Evolutionary conservation across 2,888 invertebrate genomes (phyloP), one percentile per base, ranked within the genome.

Genomic region (Therioaphis trifolii): DNA sequence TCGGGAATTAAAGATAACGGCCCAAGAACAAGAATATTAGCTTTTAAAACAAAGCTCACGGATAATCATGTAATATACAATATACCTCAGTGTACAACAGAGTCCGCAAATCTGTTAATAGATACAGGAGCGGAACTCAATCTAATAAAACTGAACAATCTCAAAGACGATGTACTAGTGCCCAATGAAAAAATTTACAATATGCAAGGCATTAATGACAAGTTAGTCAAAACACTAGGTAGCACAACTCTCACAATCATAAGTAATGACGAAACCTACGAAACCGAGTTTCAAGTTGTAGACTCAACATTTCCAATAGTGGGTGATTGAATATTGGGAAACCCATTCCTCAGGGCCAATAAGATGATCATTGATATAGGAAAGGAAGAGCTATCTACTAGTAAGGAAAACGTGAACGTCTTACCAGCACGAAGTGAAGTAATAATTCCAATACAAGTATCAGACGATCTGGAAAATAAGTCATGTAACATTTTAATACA

Each of bases 211-310:
- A 63, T 63, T 2, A 35, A 18, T 18, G 15, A 63, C 35, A 14
- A 35, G 4, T 18, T 63, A 29, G 63, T 61, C 21, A 27, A 24
- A 1, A 61, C 58, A 12, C 9, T 61, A 9, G 58, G 58, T 2
- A 61, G 52, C n/a, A 35, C 35, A n/a, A 55, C n/a, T 4, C n/a
- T 72, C n/a, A 35, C 9, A 4, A 2, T 72, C n/a, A 29, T n/a
- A 52, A 12, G 29, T 4, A n/a, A 52, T 0, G 14, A 29, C n/a
- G 7, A 69, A 27, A 46, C 24, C 5, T 69, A 9, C 46, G 15
- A 69, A 46, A 46, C 69, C 1, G 46, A 69, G 18, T 69, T 69
- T 46, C 69, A 69, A 0, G 69, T 69, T 9, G 69, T 69, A 46
- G n/a, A 11, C 14, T 69, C 43, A 12, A 43, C 69, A 24, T 69